Percentiles rank a stretch among this genome's conserved stretches.
Conservation (phyloP, 2,888 invertebrate genomes). For the Cheilosia soror region DNA sequence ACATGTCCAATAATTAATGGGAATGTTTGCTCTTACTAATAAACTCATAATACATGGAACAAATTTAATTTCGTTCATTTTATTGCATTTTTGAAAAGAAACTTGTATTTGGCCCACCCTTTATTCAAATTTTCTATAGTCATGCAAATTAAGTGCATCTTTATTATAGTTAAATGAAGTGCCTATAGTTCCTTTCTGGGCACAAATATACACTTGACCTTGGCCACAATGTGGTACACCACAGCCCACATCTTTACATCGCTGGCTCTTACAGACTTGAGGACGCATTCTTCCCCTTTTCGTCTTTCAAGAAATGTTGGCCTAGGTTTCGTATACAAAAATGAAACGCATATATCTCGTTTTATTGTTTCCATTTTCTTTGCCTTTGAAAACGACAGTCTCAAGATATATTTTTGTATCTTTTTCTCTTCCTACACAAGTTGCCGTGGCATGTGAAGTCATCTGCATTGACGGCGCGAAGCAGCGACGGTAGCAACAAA, state of each 20-base stretch:
- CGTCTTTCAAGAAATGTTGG: constrained; percentile 3
- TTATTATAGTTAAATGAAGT: not conserved
- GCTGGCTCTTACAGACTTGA: not conserved
- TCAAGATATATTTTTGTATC: constrained; percentile 31
- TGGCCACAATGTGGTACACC: not conserved
- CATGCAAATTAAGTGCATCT: not conserved
- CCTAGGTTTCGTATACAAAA: constrained; percentile 1
- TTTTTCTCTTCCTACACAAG: constrained; percentile 19
- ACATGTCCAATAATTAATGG: too few species aligned
- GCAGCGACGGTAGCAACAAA: not conserved
- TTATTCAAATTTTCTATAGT: too few species aligned
- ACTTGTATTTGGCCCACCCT: too few species aligned
- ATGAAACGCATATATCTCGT: constrained; percentile 18
- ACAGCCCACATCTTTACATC: not conserved
- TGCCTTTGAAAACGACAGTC: constrained; percentile 30
- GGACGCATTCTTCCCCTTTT: not conserved
- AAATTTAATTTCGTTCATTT: too few species aligned
- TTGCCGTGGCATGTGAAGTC: constrained; percentile 3
- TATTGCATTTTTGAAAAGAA: too few species aligned
- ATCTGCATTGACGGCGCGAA: constrained; percentile 13
- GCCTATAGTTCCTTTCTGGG: too few species aligned
- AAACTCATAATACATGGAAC: too few species aligned
- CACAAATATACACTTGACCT: not conserved
- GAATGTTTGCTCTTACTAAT: too few species aligned
- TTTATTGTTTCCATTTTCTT: constrained; percentile 36